Percentiles rank a stretch among this genome's conserved stretches.
Conservation (phyloP, 64 coral and sea anemone species). For the Actinia tenebrosa region DNA sequence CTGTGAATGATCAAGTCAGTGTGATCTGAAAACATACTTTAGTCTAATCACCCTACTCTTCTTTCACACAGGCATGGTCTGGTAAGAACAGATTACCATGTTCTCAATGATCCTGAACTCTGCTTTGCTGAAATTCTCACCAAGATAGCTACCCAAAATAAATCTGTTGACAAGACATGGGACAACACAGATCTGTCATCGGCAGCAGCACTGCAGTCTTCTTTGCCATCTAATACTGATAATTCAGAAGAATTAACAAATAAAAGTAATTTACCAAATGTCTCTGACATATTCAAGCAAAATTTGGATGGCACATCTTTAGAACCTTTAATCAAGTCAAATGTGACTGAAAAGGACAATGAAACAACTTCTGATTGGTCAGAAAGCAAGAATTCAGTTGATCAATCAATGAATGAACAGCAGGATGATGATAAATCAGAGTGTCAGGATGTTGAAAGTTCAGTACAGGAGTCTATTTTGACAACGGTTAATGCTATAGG, state of each 20-base stretch:
- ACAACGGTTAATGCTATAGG: conserved; percentile 29
- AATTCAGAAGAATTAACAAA: background rate
- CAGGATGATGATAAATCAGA: background rate
- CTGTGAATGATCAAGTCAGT: too few species aligned
- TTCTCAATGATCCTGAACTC: conserved; percentile 71
- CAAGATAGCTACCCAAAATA: conserved; percentile 26
- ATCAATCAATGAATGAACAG: background rate
- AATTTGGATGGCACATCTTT: background rate
- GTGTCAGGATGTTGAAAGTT: background rate
- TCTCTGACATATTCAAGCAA: background rate
- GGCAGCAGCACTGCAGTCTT: background rate
- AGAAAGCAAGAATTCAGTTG: background rate
- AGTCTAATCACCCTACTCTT: background rate
- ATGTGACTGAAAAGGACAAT: background rate
- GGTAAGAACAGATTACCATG: conserved; percentile 78
- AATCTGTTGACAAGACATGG: background rate
- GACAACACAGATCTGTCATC: background rate
- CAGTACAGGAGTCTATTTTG: conserved; percentile 1
- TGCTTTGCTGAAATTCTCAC: conserved; percentile 72
- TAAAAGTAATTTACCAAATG: background rate
- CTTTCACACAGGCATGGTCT: conserved; percentile 63
- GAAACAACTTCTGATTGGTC: background rate
- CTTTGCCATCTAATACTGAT: background rate
- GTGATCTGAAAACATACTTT: background rate
- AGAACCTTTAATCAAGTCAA: background rate